Evolutionary conservation across 2,113 vertebrate species (phyloP).

Genomic region (Apodemus speciosus): DNA sequence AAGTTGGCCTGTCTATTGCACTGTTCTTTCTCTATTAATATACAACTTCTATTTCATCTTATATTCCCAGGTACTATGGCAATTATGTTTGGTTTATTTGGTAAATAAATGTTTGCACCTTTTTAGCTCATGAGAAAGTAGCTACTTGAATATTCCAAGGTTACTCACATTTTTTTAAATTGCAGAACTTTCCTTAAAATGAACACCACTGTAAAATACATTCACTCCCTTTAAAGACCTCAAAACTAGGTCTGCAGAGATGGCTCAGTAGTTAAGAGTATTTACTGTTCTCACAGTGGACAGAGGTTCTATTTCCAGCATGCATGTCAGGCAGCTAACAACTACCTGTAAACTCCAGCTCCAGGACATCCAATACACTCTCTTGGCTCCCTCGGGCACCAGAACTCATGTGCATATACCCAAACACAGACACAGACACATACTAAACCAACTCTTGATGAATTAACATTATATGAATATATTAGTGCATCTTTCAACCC

Average conservation of each 20-base stretch:
- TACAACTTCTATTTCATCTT: conserved; percentile 20
- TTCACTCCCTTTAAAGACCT: conserved; percentile 32
- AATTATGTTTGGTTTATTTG: conserved; percentile 47
- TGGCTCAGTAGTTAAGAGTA: not conserved
- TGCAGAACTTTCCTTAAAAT: not conserved
- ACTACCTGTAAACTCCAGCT: not conserved
- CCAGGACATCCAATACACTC: not conserved
- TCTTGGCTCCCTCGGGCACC: not conserved
- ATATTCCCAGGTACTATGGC: conserved; percentile 20
- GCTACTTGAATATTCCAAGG: conserved; percentile 32
- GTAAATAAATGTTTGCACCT: conserved; percentile 16
- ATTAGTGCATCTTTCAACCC: not conserved
- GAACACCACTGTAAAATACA: conserved; percentile 18
- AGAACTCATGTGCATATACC: not conserved
- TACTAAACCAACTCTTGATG: not conserved
- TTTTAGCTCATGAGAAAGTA: conserved; percentile 22
- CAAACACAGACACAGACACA: not conserved
- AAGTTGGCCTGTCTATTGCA: not conserved
- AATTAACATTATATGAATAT: not conserved
- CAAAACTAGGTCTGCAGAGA: not conserved
- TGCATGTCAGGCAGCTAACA: not conserved
- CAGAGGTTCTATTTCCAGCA: not conserved
- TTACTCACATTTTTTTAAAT: conserved; percentile 26
- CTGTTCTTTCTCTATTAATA: conserved; percentile 27
- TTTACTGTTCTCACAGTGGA: not conserved